These are phyloP conservation scores for Synchiropus splendidus DNA, from an alignment of 2,113 vertebrate species.

Conservation along the genomic window DNA sequence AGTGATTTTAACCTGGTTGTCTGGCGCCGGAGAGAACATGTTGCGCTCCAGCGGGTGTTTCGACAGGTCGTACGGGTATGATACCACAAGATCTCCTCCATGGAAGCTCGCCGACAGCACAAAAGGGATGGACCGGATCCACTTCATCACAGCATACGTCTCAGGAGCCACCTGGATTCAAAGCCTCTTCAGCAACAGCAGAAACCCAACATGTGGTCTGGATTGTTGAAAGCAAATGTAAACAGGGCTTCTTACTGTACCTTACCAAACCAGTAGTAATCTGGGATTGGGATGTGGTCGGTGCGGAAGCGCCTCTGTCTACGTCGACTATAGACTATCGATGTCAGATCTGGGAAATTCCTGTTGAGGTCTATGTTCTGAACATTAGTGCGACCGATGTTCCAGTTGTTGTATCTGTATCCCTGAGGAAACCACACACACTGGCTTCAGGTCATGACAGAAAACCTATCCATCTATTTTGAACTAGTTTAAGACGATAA, in stretches of 20 bases:
- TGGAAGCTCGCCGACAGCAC: conserved; percentile 90
- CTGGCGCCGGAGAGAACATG: conserved; percentile 81
- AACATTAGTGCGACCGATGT: conserved; percentile 80
- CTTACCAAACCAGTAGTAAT: conserved; percentile 94
- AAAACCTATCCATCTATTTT: no score
- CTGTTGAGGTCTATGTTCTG: conserved; percentile 89
- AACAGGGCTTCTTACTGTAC: conserved; percentile 57
- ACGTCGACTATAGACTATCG: conserved; percentile 73
- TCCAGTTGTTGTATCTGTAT: conserved; percentile 66
- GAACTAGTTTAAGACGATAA: no score
- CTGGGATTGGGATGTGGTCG: conserved; percentile 85
- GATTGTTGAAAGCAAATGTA: conserved; percentile 2
- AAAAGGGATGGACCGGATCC: conserved; percentile 93
- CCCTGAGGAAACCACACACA: conserved; percentile 36
- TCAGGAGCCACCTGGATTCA: conserved; percentile 81
- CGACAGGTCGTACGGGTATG: conserved; percentile 89
- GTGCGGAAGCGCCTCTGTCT: conserved; percentile 58
- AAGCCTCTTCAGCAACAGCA: not conserved
- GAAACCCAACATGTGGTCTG: not conserved
- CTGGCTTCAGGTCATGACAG: not conserved
- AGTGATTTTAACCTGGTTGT: conserved; percentile 92
- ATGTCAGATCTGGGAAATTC: conserved; percentile 89
- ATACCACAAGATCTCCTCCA: conserved; percentile 84
- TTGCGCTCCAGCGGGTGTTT: conserved; percentile 74
- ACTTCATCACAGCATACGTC: conserved; percentile 90